Conservation (phyloP, 2,113 vertebrate genomes). For the Bothrops jararaca region DNA sequence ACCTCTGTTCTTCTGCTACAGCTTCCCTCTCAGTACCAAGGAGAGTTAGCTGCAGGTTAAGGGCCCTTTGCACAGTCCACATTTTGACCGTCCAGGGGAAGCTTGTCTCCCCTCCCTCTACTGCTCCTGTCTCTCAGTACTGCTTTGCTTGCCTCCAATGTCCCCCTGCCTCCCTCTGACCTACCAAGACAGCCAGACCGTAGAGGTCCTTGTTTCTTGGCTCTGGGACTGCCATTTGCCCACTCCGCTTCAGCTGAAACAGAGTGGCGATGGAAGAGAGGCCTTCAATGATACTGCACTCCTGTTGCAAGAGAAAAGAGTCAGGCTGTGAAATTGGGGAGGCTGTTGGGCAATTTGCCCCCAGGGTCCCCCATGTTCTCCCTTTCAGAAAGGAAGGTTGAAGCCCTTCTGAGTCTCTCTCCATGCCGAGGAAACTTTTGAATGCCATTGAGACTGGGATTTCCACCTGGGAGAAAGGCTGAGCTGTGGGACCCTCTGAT, state of each 20-base stretch:
- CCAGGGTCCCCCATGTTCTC: too few species aligned
- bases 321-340: neutral
- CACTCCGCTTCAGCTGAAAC: neutral
- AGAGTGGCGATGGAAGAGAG: neutral
- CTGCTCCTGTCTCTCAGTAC: neutral
- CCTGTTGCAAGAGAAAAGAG: neutral
- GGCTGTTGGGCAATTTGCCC: neutral
- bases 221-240: accelerated
- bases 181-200: neutral
- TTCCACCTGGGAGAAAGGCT: neutral
- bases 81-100: neutral
- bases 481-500: too few species aligned
- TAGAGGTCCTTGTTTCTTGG: neutral
- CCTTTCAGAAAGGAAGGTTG: neutral
- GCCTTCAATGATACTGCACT: neutral
- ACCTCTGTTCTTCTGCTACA: neutral
- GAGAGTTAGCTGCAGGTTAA: too few species aligned
- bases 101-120: neutral
- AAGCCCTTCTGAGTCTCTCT: neutral
- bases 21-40: neutral
- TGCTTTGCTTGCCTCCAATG: neutral
- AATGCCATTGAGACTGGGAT: neutral
- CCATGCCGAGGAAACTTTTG: neutral
- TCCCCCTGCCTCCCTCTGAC: neutral
- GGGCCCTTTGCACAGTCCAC: too few species aligned